Conservation (phyloP, 2,113 vertebrate genomes). For the Ophthalmolycus amberensis region DNA sequence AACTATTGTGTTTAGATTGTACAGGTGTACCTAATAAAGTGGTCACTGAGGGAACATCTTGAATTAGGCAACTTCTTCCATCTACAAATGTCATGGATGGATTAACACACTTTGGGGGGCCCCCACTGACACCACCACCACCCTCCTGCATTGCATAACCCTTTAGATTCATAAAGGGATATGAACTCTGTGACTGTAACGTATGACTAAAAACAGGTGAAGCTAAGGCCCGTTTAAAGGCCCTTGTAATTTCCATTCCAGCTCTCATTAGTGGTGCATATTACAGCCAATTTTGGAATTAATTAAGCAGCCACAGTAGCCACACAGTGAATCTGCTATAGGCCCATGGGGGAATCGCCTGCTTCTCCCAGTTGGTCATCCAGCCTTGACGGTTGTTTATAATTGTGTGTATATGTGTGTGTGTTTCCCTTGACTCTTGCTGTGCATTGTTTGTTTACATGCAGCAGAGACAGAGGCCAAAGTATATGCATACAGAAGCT, state of each 20-base stretch:
- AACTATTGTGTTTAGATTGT: no score
- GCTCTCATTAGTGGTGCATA: background rate
- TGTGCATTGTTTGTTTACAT: slow-evolving; percentile 27
- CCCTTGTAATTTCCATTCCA: background rate
- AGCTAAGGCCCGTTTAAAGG: background rate
- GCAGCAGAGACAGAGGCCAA: background rate
- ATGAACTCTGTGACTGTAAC: background rate
- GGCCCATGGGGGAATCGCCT: background rate
- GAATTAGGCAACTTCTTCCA: background rate
- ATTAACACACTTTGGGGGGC: background rate
- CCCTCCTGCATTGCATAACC: background rate
- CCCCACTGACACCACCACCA: background rate
- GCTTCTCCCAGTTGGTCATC: background rate
- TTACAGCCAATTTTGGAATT: slow-evolving; percentile 1
- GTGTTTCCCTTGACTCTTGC: background rate
- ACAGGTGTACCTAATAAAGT: background rate
- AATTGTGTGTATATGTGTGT: background rate
- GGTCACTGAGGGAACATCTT: background rate
- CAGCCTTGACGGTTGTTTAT: background rate
- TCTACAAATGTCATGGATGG: background rate
- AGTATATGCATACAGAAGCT: background rate
- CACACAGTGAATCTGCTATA: background rate
- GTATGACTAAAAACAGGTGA: background rate
- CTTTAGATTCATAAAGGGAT: background rate
- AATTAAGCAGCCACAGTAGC: background rate